These are phyloP conservation scores for Muntiacus muntjak DNA, from an alignment of 2,113 vertebrate species.

Conservation along the genomic window DNA sequence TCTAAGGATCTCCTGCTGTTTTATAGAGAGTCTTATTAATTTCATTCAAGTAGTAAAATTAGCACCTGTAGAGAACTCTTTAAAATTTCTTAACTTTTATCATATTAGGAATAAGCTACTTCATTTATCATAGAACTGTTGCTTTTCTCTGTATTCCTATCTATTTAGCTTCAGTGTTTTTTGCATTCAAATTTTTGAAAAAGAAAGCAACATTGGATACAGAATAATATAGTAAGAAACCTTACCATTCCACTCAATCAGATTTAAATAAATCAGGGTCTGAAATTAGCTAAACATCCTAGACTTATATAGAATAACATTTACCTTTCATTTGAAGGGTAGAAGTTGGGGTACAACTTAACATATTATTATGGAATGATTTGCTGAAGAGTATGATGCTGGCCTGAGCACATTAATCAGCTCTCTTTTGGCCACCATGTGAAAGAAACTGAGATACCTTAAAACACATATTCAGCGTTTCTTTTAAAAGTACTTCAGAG, in stretches of 20 bases:
- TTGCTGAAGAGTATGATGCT: not conserved
- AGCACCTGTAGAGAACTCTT: conserved; percentile 85
- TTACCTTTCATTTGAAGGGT: not conserved
- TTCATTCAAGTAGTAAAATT: conserved; percentile 87
- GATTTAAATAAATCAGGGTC: not conserved
- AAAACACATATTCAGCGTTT: not conserved
- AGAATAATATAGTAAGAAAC: not conserved
- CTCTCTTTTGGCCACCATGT: not conserved
- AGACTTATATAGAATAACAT: not conserved
- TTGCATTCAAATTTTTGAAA: not conserved
- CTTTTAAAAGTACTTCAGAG: not conserved
- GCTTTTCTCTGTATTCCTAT: conserved; percentile 61
- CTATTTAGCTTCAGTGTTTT: not conserved
- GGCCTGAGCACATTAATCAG: not conserved
- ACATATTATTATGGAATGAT: not conserved
- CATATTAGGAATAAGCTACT: conserved; percentile 71
- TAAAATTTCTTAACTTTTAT: conserved; percentile 82
- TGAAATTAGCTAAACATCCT: not conserved
- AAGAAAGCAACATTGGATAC: not conserved
- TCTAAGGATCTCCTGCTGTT: conserved; percentile 84
- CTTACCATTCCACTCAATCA: not conserved
- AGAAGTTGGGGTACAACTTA: not conserved
- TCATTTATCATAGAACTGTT: conserved; percentile 67
- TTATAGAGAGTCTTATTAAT: conserved; percentile 87
- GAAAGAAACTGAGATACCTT: not conserved